Evolutionary conservation across 2,888 invertebrate species (phyloP), one percentile per base, ranked within the genome.

Genomic region (Acronicta psi): DNA sequence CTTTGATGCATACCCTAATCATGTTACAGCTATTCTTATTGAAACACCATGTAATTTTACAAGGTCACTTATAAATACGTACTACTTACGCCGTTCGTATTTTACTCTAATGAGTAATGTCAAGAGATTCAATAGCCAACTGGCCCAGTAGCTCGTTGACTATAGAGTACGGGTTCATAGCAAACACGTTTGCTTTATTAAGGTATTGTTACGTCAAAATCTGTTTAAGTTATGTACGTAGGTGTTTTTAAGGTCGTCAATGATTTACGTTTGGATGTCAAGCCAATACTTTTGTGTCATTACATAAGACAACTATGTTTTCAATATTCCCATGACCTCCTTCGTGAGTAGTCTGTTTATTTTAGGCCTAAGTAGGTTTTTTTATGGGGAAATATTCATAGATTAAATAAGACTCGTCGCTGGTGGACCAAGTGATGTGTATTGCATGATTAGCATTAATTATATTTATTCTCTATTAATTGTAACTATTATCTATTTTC

Each of bases 181-280:
- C 46, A 56, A 68, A 65, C 63, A 47, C 59, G 69, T 68, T 68
- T 68, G 50, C 42, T 70, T 71, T 73, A 64, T 61, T 61, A 73
- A 58, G 46, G 67, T 65, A 77, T 72, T 77, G 69, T 77, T 62
- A 51, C 57, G 62, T 71, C 67, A 67, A 69, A 66, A 54, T 59
- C 31, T 53, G 57, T 69, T 58, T 42, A 50, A 69, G 55, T 45
- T 53, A 29, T 61, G 44, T 66, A 62, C 60, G 75, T 77, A 63
- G 75, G 74, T 72, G 66, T 75, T 64, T 59, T 59, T 75, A 66
- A 75, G 75, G 75, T 63, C 66, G 51, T 54, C 61, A 65, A 65
- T 61, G 44, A 64, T 73, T 64, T 64, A 54, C 49, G 58, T 71
- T 62, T 42, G 29, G 53, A 58, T 63, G 61, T 47, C 52, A 59